Conservation (phyloP, 2,797 vertebrate species). For the Discoglossus pictus region DNA sequence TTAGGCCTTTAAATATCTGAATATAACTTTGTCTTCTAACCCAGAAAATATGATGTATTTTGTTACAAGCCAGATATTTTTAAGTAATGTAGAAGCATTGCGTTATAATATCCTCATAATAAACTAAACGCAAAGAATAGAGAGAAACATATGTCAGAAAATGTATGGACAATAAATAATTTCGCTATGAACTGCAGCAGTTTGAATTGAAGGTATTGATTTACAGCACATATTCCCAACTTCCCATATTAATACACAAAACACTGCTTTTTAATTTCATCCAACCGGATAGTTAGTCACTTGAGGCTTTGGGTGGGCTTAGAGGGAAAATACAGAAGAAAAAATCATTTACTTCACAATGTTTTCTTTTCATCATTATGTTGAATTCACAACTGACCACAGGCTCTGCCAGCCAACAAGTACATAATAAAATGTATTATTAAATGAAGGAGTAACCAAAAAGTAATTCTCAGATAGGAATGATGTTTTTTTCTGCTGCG, state of each 20-base stretch:
- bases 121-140: no score
- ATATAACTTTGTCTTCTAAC: no score
- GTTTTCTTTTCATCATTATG: constrained; percentile 18
- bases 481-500: not conserved
- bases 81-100: no score
- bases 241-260: constrained; percentile 40
- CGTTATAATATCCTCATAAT: no score
- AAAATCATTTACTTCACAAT: not conserved
- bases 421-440: constrained; percentile 29
- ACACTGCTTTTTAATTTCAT: constrained; percentile 38
- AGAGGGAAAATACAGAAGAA: not conserved
- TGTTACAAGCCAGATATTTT: no score
- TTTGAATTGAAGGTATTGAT: constrained; percentile 6
- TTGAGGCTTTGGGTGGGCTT: constrained; percentile 15
- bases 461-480: constrained; percentile 14
- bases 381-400: constrained; percentile 11
- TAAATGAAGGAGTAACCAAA: constrained; percentile 18
- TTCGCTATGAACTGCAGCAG: constrained; percentile 10
- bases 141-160: no score
- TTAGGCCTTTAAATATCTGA: no score
- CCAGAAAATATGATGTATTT: no score
- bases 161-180: no score
- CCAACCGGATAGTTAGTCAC: constrained; percentile 17
- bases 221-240: constrained; percentile 26
- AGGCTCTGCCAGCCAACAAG: constrained; percentile 2